These are phyloP conservation scores for Nasua narica DNA, from an alignment of 2,797 vertebrate species.

Conservation along the genomic window DNA sequence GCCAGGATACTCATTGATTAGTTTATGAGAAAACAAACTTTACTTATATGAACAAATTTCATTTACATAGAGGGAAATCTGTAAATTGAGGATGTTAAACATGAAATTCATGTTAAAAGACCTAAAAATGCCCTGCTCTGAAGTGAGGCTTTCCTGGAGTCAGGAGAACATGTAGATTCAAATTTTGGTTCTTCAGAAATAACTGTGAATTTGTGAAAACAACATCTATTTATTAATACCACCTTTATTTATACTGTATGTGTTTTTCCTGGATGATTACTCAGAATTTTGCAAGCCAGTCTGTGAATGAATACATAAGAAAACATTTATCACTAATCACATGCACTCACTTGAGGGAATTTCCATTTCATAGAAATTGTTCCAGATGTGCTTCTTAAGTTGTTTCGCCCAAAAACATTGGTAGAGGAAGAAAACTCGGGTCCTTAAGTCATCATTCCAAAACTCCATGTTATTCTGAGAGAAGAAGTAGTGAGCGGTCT, in stretches of 20 bases:
- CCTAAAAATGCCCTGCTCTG: not conserved
- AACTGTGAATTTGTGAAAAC: not conserved
- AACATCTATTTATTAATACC: not conserved
- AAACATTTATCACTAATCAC: not conserved
- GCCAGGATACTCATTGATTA: not conserved
- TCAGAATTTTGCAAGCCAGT: not conserved
- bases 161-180: not conserved
- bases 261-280: not conserved
- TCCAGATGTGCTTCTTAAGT: not conserved
- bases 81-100: not conserved
- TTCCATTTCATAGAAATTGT: not conserved
- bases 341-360: not conserved
- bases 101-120: not conserved
- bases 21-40: not conserved
- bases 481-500: not conserved
- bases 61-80: not conserved
- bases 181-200: constrained; percentile 15
- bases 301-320: not conserved
- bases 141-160: not conserved
- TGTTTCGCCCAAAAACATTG: not conserved
- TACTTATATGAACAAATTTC: not conserved
- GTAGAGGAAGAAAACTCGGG: not conserved
- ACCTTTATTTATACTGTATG: not conserved
- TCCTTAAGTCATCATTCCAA: not conserved
- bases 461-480: not conserved